phyloP scores from a whole-genome alignment of 2,888 invertebrate species.

The Ariolimax columbianus region DNA sequence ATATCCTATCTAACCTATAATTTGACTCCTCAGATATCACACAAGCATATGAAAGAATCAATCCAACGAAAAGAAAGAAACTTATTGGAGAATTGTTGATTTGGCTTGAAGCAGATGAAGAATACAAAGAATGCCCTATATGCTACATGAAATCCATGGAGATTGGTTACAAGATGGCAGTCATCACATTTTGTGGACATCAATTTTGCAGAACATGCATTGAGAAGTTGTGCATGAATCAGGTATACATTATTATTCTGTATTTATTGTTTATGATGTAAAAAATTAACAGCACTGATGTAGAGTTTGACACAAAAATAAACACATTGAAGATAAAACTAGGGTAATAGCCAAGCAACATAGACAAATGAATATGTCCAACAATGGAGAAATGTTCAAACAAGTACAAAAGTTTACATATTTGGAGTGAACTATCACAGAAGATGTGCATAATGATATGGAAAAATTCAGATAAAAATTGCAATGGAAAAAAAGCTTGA shows the following conservation, averaged over 20 bases:
- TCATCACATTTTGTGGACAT: slow-evolving; percentile 68
- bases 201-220: slow-evolving; percentile 66
- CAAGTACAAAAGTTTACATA: no score
- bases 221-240: slow-evolving; percentile 40
- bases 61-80: background rate
- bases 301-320: no score
- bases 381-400: no score
- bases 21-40: slow-evolving; percentile 13
- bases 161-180: slow-evolving; percentile 56
- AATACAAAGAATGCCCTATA: slow-evolving; percentile 21
- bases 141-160: slow-evolving; percentile 6
- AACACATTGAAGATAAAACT: no score
- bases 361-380: no score
- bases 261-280: background rate
- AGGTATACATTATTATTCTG: background rate
- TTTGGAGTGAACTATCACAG: no score
- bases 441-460: no score
- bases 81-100: slow-evolving; percentile 7
- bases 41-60: slow-evolving; percentile 8
- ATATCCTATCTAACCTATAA: background rate
- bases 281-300: background rate
- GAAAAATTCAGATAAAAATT: no score
- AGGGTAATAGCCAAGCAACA: no score
- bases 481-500: no score
- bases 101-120: background rate